phyloP scores from a whole-genome alignment of 1,140 invertebrate species.

The Drosophila nikananu region DNA sequence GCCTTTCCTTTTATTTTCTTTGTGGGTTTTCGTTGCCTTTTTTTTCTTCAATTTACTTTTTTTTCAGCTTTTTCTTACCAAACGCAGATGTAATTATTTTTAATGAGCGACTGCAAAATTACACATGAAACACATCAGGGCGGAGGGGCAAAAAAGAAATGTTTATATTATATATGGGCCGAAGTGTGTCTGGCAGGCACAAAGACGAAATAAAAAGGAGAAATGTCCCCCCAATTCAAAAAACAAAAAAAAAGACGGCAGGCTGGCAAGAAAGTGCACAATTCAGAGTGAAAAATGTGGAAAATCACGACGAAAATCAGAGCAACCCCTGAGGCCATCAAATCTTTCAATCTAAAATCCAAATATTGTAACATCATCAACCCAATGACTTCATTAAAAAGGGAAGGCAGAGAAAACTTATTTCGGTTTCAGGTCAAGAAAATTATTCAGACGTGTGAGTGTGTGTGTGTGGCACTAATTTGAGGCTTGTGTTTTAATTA shows the following conservation, averaged over 20 bases:
- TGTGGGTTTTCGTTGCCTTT: conserved; percentile 21
- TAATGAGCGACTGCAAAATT: conserved; percentile 82
- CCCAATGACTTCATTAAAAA: conserved; percentile 64
- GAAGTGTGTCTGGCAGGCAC: conserved; percentile 45
- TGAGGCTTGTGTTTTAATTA: conserved; percentile 82
- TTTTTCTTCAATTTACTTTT: conserved; percentile 17
- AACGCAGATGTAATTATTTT: conserved; percentile 83
- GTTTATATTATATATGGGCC: conserved; percentile 54
- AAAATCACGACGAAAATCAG: conserved; percentile 41
- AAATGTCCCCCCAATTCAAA: conserved; percentile 37
- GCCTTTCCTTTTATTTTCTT: conserved; percentile 41
- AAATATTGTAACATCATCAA: conserved; percentile 69
- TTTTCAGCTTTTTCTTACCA: conserved; percentile 54
- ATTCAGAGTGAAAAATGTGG: conserved; percentile 34
- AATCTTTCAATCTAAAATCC: conserved; percentile 55
- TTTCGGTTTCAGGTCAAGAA: conserved; percentile 58
- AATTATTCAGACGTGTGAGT: conserved; percentile 25
- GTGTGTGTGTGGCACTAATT: conserved; percentile 61
- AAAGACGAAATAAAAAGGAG: conserved; percentile 29
- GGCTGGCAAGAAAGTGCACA: conserved; percentile 39
- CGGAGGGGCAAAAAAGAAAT: conserved; percentile 17
- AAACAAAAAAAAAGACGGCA: not conserved
- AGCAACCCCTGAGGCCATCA: conserved; percentile 48
- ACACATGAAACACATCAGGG: conserved; percentile 71
- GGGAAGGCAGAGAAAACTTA: conserved; percentile 28